These are phyloP conservation scores for Bufo bufo DNA, from an alignment of 2,113 vertebrate genomes.

Conservation along the genomic window DNA sequence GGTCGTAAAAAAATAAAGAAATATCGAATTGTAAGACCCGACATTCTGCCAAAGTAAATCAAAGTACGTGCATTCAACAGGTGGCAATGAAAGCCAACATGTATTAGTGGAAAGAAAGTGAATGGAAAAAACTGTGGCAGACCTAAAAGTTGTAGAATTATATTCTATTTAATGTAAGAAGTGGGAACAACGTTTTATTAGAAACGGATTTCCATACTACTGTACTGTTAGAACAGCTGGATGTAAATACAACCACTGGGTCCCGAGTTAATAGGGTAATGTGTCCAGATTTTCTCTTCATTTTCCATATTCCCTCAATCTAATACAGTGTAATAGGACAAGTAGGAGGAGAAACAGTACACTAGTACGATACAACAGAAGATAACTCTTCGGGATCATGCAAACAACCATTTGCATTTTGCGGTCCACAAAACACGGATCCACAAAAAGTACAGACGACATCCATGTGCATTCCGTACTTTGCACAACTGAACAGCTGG, in stretches of 20 bases:
- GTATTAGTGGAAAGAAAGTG: constrained; percentile 7
- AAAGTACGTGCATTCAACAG: not conserved
- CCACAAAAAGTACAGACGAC: too few relatives aligned
- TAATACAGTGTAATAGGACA: too few relatives aligned
- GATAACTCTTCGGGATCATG: too few relatives aligned
- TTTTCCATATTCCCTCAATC: too few relatives aligned
- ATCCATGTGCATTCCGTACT: too few relatives aligned
- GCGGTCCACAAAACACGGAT: too few relatives aligned
- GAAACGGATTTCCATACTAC: not conserved
- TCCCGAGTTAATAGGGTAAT: not conserved
- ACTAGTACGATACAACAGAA: too few relatives aligned
- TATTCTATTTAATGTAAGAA: not conserved
- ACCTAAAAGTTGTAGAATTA: not conserved
- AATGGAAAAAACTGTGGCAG: not conserved
- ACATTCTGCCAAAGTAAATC: not conserved
- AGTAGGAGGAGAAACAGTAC: too few relatives aligned
- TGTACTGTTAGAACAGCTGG: not conserved
- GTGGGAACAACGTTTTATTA: too few relatives aligned
- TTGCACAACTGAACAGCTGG: too few relatives aligned
- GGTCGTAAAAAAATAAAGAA: not conserved
- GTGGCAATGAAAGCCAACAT: not conserved
- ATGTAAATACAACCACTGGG: not conserved
- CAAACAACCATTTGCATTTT: too few relatives aligned
- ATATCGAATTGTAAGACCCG: not conserved
- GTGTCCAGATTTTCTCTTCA: not conserved